Evolutionary conservation across 2,888 invertebrate genomes (phyloP).

Genomic region (Unio delphinus): DNA sequence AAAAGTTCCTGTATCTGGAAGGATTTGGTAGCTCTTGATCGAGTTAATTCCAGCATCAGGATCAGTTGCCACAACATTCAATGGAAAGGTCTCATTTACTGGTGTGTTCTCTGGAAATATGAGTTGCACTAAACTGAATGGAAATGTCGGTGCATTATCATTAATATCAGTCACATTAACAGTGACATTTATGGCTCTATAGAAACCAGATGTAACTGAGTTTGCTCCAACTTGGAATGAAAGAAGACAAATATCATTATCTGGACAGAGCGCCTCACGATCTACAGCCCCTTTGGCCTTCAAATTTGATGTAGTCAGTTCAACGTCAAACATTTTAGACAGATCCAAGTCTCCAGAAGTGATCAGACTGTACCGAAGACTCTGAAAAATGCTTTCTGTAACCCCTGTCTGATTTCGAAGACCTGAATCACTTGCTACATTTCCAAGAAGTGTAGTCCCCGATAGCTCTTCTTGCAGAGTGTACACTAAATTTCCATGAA

Average conservation of each 20-base stretch:
- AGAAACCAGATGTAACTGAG: constrained; percentile 17
- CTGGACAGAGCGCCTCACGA: constrained; percentile 46
- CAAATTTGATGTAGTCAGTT: no score
- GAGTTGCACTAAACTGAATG: constrained; percentile 66
- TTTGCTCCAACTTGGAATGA: constrained; percentile 39
- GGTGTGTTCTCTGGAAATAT: constrained; percentile 33
- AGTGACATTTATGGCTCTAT: constrained; percentile 24
- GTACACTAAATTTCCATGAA: no score
- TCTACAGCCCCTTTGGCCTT: constrained; percentile 29
- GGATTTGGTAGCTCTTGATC: constrained; percentile 38
- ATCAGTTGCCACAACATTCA: constrained; percentile 39
- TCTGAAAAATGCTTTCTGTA: no score
- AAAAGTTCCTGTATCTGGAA: constrained; percentile 41
- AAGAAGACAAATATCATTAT: constrained; percentile 35
- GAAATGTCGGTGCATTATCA: constrained; percentile 94
- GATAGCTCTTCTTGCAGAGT: no score
- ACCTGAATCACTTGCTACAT: no score
- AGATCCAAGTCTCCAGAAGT: no score
- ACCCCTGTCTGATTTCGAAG: no score
- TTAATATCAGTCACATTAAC: constrained; percentile 94
- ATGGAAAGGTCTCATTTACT: constrained; percentile 26
- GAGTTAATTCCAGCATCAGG: constrained; percentile 40
- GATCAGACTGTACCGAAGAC: no score
- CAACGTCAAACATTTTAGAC: no score
- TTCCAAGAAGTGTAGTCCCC: no score